phyloP scores from a whole-genome alignment of 2,888 invertebrate genomes.

The Drosophila neutralis region DNA sequence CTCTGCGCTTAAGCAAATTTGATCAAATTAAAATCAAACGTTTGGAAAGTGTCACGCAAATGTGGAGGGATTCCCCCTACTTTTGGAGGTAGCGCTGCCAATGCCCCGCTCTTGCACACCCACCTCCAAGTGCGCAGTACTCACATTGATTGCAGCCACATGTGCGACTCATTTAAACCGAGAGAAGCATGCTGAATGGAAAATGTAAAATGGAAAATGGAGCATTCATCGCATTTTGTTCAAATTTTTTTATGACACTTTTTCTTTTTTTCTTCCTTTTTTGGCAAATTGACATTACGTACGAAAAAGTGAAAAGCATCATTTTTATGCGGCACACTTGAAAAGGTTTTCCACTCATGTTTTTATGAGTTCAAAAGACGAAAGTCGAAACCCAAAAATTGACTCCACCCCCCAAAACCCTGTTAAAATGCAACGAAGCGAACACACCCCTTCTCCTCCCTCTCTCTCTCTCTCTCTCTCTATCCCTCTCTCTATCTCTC shows the following conservation, averaged over 20 bases:
- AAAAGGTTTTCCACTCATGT: slow-evolving; percentile 43
- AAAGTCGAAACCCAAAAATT: slow-evolving; percentile 44
- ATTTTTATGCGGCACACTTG: slow-evolving; percentile 55
- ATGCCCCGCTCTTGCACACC: slow-evolving; percentile 3
- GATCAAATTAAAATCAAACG: slow-evolving; percentile 55
- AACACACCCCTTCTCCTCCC: slow-evolving; percentile 19
- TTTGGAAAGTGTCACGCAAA: slow-evolving; percentile 49
- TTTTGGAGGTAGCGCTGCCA: slow-evolving; percentile 25
- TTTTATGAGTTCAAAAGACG: slow-evolving; percentile 50
- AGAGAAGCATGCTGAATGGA: slow-evolving; percentile 6
- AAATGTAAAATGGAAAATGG: background rate
- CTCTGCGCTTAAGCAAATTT: slow-evolving; percentile 45
- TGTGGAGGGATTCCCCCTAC: slow-evolving; percentile 7
- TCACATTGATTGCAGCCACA: slow-evolving; percentile 65
- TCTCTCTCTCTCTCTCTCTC: background rate
- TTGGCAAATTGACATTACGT: slow-evolving; percentile 42
- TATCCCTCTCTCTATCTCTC: background rate
- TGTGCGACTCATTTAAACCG: slow-evolving; percentile 35
- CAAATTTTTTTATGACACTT: slow-evolving; percentile 29
- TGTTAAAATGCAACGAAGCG: slow-evolving; percentile 66
- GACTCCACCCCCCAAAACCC: slow-evolving; percentile 3
- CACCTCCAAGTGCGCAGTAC: slow-evolving; percentile 31
- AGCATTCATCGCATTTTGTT: slow-evolving; percentile 13
- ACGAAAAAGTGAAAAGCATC: slow-evolving; percentile 48
- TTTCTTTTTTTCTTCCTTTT: slow-evolving; percentile 10